These are phyloP conservation scores for Pegoplata infirma DNA, from an alignment of 2,888 invertebrate genomes.

Conservation along the genomic window DNA sequence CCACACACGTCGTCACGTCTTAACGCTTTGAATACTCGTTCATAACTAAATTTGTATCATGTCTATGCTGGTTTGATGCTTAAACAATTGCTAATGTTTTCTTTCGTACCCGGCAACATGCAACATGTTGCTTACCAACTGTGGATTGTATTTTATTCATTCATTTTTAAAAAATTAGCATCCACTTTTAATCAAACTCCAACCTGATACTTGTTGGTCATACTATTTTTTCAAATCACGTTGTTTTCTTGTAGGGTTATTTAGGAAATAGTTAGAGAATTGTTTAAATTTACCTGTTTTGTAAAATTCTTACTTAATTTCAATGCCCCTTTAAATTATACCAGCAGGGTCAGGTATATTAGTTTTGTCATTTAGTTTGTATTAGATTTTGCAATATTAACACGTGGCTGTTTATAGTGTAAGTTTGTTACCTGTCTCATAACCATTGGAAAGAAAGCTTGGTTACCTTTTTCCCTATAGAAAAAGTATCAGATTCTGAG, in stretches of 20 bases:
- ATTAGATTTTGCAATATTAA: no score
- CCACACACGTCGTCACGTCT: slow-evolving; percentile 30
- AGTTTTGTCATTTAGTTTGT: no score
- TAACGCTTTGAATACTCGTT: slow-evolving; percentile 63
- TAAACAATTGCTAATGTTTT: not conserved
- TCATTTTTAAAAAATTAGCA: not conserved
- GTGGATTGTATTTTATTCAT: slow-evolving; percentile 28
- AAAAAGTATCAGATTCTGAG: no score
- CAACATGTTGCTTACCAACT: not conserved
- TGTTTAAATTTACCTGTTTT: slow-evolving; percentile 30
- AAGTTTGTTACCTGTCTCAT: no score
- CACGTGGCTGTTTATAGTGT: no score
- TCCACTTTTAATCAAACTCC: not conserved
- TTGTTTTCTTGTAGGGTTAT: not conserved
- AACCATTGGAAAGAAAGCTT: no score
- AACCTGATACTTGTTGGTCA: not conserved
- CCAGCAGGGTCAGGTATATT: no score
- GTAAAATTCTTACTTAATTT: no score
- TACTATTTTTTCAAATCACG: not conserved
- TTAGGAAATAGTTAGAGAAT: no score
- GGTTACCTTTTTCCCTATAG: no score
- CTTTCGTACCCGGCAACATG: not conserved
- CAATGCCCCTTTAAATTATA: no score
- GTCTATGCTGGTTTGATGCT: not conserved
- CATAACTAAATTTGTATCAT: slow-evolving; percentile 52